Base-by-base conservation (phyloP, 2,113 vertebrate genomes). In the Lagopus muta region DNA sequence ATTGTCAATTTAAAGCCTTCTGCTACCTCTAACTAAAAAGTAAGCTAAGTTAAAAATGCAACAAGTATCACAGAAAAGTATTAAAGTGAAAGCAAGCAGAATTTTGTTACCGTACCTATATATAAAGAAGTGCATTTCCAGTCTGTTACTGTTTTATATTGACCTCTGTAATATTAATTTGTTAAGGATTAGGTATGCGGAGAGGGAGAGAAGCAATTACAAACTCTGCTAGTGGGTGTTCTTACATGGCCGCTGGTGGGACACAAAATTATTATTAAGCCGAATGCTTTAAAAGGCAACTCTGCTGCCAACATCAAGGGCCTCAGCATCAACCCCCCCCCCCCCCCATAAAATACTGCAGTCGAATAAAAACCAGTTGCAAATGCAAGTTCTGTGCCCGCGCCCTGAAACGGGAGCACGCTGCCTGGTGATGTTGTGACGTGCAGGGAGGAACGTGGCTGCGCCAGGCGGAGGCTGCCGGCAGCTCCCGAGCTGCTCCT, bases 11-110 rank as follows among this genome's bases (percentile, higher is more conserved):
- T 78, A 34, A 79, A 86, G 28, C 28, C 20, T 65, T 60, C 1
- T 4, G 43, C 30, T 66, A 81, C 36, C 50, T 17, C 14, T 8
- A 82, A 65, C 45, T 84, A 54, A 96, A 91, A 97, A 89, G 30
- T 54, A 88, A 88, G 32, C 12, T 42, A 47, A 83, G 66, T 71
- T 67, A 72, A 95, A 97, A 96, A 92, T 34, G 86, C 94, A 95
- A 96, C 95, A 97, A 97, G 96, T 97, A 67, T 54, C 60, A 42
- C 55, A 81, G 36, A 64, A 81, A 80, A 76, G 8, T 40, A 77
- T 64, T 66, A 84, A 80, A 94, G 85, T 50, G 89, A 91, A 87
- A 78, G 34, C 61, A 55, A 60, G 54, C 40, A 65, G 32, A 76
- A 74, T 4, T 11, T 69, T 91, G 58, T 34, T 64, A 16, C 45